phyloP scores from a whole-genome alignment of 53 echinoderm and acorn worm species.

The Actinopyga echinites region DNA sequence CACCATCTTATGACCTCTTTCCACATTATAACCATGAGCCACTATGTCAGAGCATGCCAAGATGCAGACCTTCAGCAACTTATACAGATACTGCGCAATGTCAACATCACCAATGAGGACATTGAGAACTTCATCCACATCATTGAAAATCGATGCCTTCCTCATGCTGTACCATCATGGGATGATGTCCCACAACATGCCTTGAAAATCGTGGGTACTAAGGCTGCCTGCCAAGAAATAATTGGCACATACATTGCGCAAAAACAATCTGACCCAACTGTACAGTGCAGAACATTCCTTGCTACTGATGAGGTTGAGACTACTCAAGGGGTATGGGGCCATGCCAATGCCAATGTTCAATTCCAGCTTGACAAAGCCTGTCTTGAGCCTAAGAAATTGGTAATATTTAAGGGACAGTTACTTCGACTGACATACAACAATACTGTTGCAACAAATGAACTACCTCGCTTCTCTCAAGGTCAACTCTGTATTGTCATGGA shows the following conservation, averaged over 20 bases:
- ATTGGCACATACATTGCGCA: background rate
- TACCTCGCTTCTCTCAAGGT: background rate
- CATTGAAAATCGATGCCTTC: constrained; percentile 14
- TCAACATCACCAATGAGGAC: constrained; percentile 22
- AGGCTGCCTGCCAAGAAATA: constrained; percentile 41
- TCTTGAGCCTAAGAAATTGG: background rate
- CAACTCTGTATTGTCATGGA: background rate
- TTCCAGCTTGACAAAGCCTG: constrained; percentile 33
- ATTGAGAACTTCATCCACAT: background rate
- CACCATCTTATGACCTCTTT: constrained; percentile 48
- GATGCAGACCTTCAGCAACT: constrained; percentile 44
- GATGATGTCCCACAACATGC: constrained; percentile 16
- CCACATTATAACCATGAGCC: constrained; percentile 22
- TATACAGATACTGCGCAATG: constrained; percentile 35
- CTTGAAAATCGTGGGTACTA: constrained; percentile 44
- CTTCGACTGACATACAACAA: constrained; percentile 23
- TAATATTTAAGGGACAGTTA: constrained; percentile 27
- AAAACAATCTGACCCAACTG: constrained; percentile 23
- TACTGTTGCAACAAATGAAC: background rate
- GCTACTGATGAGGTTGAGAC: constrained; percentile 41
- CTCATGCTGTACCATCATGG: constrained; percentile 35
- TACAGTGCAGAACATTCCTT: constrained; percentile 14
- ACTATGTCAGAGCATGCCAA: constrained; percentile 34
- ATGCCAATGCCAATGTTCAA: constrained; percentile 2
- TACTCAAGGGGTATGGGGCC: constrained; percentile 2